A percentile compares a stretch with the other conserved stretches of the same genome.
Conservation (phyloP, 2,888 invertebrate genomes). For the Diaprepes abbreviatus region DNA sequence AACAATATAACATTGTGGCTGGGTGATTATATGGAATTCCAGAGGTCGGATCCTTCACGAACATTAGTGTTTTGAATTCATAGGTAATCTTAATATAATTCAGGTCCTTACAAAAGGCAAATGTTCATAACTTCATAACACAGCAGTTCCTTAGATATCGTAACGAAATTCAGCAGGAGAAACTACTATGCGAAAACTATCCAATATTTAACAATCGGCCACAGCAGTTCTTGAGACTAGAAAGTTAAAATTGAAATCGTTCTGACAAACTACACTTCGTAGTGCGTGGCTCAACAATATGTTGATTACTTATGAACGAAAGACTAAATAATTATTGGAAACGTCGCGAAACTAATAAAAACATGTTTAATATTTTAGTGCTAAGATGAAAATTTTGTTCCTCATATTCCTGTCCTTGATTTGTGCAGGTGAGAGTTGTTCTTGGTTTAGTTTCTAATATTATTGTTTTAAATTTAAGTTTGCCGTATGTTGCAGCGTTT, state of each 20-base stretch:
- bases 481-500: constrained; percentile 25
- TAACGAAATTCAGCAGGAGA: background rate
- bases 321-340: constrained; percentile 11
- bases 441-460: background rate
- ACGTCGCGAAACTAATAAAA: constrained; percentile 15
- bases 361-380: constrained; percentile 22
- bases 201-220: constrained; percentile 16
- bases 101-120: too few species aligned
- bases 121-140: too few species aligned
- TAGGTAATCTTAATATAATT: too few species aligned
- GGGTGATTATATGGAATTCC: too few species aligned
- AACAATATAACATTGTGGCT: too few species aligned
- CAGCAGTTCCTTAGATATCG: background rate
- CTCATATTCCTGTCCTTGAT: constrained; percentile 19
- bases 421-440: constrained; percentile 28
- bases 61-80: too few species aligned
- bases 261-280: constrained; percentile 14
- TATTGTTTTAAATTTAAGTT: constrained; percentile 1
- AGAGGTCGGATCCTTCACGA: too few species aligned
- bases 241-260: constrained; percentile 46
- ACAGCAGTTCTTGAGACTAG: constrained; percentile 39
- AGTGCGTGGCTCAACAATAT: constrained; percentile 25
- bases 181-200: constrained; percentile 9
- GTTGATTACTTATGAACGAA: constrained; percentile 10
- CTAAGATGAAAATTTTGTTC: constrained; percentile 25